Conservation (phyloP, 2,888 invertebrate species). For the Julus scandinavius region DNA sequence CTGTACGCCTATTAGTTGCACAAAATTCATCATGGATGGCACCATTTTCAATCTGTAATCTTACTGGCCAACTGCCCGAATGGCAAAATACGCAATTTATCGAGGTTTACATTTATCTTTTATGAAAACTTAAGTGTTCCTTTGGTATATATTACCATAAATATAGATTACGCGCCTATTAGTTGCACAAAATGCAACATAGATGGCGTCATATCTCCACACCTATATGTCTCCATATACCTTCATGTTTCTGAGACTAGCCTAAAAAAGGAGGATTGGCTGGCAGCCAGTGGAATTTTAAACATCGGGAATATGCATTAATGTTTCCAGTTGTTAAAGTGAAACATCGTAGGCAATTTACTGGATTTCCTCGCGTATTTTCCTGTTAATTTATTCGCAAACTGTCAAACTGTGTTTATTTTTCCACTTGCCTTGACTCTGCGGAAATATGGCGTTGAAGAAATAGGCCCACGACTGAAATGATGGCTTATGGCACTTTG, state of each 20-base stretch:
- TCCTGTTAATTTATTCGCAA: constrained; percentile 23
- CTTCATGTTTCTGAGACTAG: neutral
- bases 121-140: too few relatives aligned
- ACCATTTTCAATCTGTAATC: too few relatives aligned
- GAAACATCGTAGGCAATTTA: neutral
- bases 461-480: neutral
- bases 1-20: neutral
- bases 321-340: neutral
- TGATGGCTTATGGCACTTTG: neutral
- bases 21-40: too few relatives aligned
- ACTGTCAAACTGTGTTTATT: constrained; percentile 23
- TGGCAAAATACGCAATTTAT: too few relatives aligned
- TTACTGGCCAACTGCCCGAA: too few relatives aligned
- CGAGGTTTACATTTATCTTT: too few relatives aligned
- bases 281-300: neutral
- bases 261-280: neutral
- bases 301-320: neutral
- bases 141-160: too few relatives aligned
- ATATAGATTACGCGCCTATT: neutral
- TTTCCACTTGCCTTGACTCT: neutral
- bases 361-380: constrained; percentile 10
- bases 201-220: neutral
- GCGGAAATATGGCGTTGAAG: neutral
- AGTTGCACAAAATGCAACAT: neutral
- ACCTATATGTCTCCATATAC: too few relatives aligned